Evolutionary conservation across 2,797 vertebrate genomes (phyloP).

Genomic region (Takifugu rubripes): DNA sequence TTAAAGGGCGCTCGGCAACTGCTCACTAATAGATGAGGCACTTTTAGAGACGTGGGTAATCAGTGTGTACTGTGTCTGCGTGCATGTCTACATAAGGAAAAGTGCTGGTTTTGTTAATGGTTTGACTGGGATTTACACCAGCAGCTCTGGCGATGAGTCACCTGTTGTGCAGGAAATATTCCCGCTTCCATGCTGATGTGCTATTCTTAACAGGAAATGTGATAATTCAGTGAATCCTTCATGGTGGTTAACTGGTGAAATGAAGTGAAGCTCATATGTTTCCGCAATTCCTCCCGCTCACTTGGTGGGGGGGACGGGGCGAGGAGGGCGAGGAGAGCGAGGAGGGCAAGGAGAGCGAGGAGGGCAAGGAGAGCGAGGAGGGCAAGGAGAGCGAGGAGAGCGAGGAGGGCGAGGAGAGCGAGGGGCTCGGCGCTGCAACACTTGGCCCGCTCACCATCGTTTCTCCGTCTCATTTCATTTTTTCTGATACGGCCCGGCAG

Average conservation of each 20-base stretch:
- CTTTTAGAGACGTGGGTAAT: neutral
- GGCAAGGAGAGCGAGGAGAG: neutral
- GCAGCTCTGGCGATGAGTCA: conserved; percentile 26
- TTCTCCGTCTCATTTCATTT: conserved; percentile 49
- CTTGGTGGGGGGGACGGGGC: neutral
- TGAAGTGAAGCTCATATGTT: neutral
- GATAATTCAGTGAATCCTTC: too few species aligned
- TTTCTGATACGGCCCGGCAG: conserved; percentile 40
- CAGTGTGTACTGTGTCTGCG: conserved; percentile 10
- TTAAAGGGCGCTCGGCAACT: too few species aligned
- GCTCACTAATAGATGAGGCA: too few species aligned
- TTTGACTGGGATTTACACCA: conserved; percentile 25
- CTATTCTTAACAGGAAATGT: too few species aligned
- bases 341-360: conserved; percentile 3
- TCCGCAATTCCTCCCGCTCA: conserved; percentile 24
- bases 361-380: conserved; percentile 1
- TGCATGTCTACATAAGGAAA: neutral
- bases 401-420: conserved; percentile 13
- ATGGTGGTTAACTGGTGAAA: too few species aligned
- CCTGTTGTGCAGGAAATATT: conserved; percentile 17
- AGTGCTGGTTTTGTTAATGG: conserved; percentile 7
- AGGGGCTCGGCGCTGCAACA: conserved; percentile 14
- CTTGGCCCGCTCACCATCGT: conserved; percentile 28
- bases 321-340: conserved; percentile 7
- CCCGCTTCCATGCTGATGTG: too few species aligned